Evolutionary conservation across 2,888 invertebrate genomes (phyloP).

Genomic region (Anaspis maculata): DNA sequence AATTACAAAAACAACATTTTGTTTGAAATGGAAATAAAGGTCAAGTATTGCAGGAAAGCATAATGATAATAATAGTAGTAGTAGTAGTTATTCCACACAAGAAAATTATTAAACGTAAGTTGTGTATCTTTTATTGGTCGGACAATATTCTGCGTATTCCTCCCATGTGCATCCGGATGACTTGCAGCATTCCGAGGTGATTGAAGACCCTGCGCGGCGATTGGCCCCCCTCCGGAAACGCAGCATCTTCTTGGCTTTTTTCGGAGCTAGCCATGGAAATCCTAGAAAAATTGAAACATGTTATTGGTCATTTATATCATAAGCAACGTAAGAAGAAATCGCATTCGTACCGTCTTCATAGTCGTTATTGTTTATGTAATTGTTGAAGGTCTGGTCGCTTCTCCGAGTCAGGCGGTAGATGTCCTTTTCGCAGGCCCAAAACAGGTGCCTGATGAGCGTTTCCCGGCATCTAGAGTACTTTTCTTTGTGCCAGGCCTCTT

Average conservation of each 20-base stretch:
- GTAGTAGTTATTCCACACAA: too few relatives aligned
- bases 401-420: constrained; percentile 49
- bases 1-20: too few relatives aligned
- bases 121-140: constrained; percentile 46
- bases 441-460: constrained; percentile 47
- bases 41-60: too few relatives aligned
- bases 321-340: too few relatives aligned
- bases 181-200: constrained; percentile 54
- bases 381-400: constrained; percentile 25
- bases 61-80: too few relatives aligned
- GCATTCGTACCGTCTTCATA: constrained; percentile 16
- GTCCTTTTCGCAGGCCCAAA: constrained; percentile 56
- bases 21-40: too few relatives aligned
- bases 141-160: constrained; percentile 57
- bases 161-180: constrained; percentile 54
- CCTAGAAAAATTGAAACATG: constrained; percentile 25
- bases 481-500: constrained; percentile 51
- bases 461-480: constrained; percentile 50
- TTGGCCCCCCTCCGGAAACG: constrained; percentile 32
- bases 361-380: constrained; percentile 12
- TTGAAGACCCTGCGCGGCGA: constrained; percentile 38
- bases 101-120: too few relatives aligned
- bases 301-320: too few relatives aligned
- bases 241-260: constrained; percentile 33
- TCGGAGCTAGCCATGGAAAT: constrained; percentile 39